Conservation (phyloP, 2,888 invertebrate genomes). For the Pimpla rufipes region DNA sequence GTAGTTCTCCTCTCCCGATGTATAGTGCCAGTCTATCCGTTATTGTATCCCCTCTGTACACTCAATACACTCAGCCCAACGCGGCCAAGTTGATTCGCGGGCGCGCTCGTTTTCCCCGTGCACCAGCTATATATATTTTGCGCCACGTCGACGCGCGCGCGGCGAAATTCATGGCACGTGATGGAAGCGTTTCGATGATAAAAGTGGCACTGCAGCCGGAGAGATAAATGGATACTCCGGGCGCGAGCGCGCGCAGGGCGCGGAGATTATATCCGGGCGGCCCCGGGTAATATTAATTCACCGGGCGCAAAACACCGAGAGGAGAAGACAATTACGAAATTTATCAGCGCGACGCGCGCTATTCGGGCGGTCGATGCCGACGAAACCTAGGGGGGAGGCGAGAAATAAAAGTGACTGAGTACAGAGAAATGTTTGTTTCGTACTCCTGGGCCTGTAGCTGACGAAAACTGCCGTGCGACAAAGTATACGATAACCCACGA, state of each 20-base stretch:
- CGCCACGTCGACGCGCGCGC: neutral
- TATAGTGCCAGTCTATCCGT: conserved; percentile 36
- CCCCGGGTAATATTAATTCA: neutral
- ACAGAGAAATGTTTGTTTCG: no score
- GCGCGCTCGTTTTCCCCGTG: no score
- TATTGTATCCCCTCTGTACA: conserved; percentile 44
- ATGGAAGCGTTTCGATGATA: conserved; percentile 48
- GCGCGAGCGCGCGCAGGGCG: neutral
- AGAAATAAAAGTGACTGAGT: neutral
- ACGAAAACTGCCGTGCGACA: no score
- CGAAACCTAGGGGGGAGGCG: neutral
- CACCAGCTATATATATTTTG: conserved; percentile 20
- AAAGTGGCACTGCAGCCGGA: conserved; percentile 30
- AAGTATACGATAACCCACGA: no score
- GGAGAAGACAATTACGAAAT: conserved; percentile 13
- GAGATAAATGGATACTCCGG: conserved; percentile 14
- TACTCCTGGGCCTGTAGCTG: no score
- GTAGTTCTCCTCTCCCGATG: conserved; percentile 41
- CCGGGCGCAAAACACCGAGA: neutral
- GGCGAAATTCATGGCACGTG: conserved; percentile 21
- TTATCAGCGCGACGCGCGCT: neutral
- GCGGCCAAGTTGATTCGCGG: neutral
- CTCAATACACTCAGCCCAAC: conserved; percentile 8
- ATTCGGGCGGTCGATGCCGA: neutral
- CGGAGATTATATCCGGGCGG: neutral